These are phyloP conservation scores for Charina bottae DNA, from an alignment of 2,113 vertebrate species.

Conservation along the genomic window DNA sequence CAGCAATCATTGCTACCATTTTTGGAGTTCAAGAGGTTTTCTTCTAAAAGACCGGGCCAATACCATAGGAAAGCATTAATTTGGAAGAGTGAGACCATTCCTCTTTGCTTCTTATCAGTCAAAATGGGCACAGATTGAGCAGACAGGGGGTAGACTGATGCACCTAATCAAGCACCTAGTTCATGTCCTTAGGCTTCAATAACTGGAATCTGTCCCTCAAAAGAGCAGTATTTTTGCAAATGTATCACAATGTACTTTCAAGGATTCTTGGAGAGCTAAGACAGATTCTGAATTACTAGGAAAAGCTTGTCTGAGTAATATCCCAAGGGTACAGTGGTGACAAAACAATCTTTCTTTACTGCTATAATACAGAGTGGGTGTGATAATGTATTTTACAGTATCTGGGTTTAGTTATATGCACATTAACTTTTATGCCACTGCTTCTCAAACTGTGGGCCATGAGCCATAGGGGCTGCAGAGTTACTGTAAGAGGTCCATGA, in stretches of 20 bases:
- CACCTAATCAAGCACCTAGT: background rate
- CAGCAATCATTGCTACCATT: background rate
- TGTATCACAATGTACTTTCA: background rate
- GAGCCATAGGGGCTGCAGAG: background rate
- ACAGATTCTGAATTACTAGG: background rate
- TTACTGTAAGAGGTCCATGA: background rate
- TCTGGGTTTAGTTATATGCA: background rate
- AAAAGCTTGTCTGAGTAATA: background rate
- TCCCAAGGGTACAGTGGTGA: background rate
- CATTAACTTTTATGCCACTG: background rate
- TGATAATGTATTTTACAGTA: background rate
- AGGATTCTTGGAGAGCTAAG: background rate
- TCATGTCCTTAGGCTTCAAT: background rate
- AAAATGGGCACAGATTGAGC: background rate
- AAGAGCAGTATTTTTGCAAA: background rate
- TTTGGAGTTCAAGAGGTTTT: background rate
- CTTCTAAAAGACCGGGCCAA: background rate
- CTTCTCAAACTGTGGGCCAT: background rate
- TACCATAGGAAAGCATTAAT: no score
- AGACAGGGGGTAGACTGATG: background rate
- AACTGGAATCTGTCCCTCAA: background rate
- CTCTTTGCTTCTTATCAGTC: background rate
- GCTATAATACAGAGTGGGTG: background rate
- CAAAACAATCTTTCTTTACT: background rate
- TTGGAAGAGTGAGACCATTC: background rate